A percentile compares a stretch with the other conserved stretches of the same genome.
Conservation (phyloP, 1,140 invertebrate genomes). For the Delia radicum region DNA sequence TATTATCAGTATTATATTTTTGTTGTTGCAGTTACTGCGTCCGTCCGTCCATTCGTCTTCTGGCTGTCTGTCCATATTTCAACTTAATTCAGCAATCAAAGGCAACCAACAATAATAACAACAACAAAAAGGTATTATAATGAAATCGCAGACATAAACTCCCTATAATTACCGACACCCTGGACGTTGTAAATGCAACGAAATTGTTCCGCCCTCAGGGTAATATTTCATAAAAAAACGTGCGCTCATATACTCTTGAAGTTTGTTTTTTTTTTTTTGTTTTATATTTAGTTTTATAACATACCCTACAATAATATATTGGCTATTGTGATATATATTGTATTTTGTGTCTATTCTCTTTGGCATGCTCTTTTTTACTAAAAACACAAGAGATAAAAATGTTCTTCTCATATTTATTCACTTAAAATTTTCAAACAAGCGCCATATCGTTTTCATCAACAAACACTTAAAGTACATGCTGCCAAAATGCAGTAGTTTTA, state of each 20-base stretch:
- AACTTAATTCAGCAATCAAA: constrained; percentile 34
- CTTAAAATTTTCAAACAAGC: too few species aligned
- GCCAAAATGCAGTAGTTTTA: too few species aligned
- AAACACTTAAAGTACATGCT: too few species aligned
- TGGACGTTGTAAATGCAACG: constrained; percentile 54
- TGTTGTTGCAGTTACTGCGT: not conserved
- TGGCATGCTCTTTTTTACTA: too few species aligned
- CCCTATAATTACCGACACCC: constrained; percentile 56
- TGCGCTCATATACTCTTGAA: constrained; percentile 14
- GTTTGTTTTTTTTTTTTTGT: not conserved
- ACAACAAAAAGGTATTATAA: constrained; percentile 28
- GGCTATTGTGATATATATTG: too few species aligned
- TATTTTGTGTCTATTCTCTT: too few species aligned
- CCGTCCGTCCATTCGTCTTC: not conserved
- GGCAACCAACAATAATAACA: constrained; percentile 16
- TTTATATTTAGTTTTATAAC: not conserved
- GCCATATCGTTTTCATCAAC: too few species aligned
- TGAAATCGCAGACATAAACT: constrained; percentile 54
- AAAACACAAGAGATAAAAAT: too few species aligned
- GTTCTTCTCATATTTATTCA: too few species aligned
- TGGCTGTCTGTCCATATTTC: constrained; percentile 22
- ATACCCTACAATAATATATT: not conserved
- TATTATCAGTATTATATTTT: not conserved
- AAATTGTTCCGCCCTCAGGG: constrained; percentile 51
- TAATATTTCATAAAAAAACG: constrained; percentile 37